A percentile compares a stretch with the other conserved stretches of the same genome.
Evolutionary conservation across 1,140 invertebrate genomes (phyloP).

Genomic region (Macrosteles quadrilineatus): DNA sequence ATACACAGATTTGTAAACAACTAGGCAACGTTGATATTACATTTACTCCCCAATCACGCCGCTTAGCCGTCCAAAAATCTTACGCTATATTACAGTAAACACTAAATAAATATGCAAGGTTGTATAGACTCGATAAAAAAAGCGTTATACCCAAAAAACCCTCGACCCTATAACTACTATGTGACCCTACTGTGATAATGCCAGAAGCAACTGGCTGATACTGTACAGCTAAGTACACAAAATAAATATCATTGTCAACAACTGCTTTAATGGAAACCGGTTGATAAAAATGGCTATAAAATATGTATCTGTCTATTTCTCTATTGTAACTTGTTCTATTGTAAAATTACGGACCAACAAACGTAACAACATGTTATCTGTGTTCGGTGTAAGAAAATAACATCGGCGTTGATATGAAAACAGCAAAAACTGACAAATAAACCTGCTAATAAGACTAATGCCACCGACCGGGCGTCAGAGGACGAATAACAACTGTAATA

Average conservation of each 20-base stretch:
- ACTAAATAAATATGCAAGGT: slow-evolving; percentile 15
- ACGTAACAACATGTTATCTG: not conserved
- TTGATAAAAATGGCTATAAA: slow-evolving; percentile 16
- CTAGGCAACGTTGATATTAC: not conserved
- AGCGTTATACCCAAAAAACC: slow-evolving; percentile 24
- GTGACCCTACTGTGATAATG: not conserved
- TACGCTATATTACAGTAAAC: slow-evolving; percentile 5
- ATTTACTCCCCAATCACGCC: not conserved
- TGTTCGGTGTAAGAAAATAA: slow-evolving; percentile 15
- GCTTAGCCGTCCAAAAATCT: not conserved
- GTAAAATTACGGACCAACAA: slow-evolving; percentile 8
- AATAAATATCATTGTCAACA: slow-evolving; percentile 25
- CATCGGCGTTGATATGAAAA: not conserved
- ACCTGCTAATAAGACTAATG: slow-evolving; percentile 11
- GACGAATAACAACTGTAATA: slow-evolving; percentile 4
- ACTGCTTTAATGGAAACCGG: slow-evolving; percentile 17
- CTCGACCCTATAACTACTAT: slow-evolving; percentile 22
- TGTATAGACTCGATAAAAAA: slow-evolving; percentile 24
- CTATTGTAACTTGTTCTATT: slow-evolving; percentile 25
- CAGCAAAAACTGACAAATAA: not conserved
- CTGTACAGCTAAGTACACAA: slow-evolving; percentile 26
- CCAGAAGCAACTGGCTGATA: not conserved
- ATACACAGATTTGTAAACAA: slow-evolving; percentile 1
- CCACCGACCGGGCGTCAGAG: not conserved
- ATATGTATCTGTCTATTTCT: slow-evolving; percentile 2